Base-by-base conservation (phyloP, 2,797 vertebrate genomes). In the Chelonia mydas region DNA sequence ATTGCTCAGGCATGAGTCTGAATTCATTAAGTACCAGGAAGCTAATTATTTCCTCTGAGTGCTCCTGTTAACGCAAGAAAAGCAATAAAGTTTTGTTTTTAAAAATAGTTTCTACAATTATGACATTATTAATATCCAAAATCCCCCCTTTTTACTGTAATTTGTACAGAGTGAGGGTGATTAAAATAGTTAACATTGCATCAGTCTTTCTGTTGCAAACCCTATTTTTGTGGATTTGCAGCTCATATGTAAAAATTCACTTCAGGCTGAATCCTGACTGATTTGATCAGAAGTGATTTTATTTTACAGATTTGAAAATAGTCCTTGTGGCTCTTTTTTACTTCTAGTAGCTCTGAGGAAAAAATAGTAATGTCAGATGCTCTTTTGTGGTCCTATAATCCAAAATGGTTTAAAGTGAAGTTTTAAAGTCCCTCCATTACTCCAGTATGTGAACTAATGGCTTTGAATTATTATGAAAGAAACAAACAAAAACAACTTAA, bases 11-110 rank as follows among this genome's bases (percentile, higher is more conserved):
- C 94, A 57, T 1, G 85, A 86, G 12, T 83, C 85, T 59, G 93
- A 94, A 94, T 96, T 92, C 45, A 51, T 96, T 51, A 7, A 83
- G 17, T 17, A 21, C 25, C 33, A n/a, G 28, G 47, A 90, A 89
- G 49, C 31, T 91, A 57, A 83, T 1, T 2, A 33, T 49, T 41
- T 59, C 86, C n/a, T 25, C 49, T 57, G 81, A 84, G 86, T 89
- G 68, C 37, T 72, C 51, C 79, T 77, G 23, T 1, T 51, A 50
- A 81, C 84, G 49, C 37, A 5, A 49, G 59, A 54, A 28, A 82
- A 51, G 76, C 37, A 27, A 16, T 3, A 0, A 83, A 83, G 49
- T 4, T 84, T 57, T 76, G 41, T 7, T 76, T 72, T 47, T 28
- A 76, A 76, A 76, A 76, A 27, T 15, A 47, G 72, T 45, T 47